A percentile compares a stretch with the other conserved stretches of the same genome.
Conservation (phyloP, 2,888 invertebrate genomes). For the Tipula helvola region DNA sequence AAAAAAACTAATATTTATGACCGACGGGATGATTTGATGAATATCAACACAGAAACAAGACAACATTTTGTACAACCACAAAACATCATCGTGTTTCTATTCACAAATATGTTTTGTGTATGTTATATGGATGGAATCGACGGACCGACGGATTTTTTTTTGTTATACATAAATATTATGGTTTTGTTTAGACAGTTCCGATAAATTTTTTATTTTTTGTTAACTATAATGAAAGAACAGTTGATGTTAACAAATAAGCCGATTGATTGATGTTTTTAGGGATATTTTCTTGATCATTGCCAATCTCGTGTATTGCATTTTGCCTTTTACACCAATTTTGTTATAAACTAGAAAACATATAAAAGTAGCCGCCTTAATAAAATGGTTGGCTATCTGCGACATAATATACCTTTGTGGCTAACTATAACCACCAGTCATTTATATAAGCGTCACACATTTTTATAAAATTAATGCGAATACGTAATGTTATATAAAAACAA, state of each 20-base stretch:
- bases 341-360: not conserved
- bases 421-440: not conserved
- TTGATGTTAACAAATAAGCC: not conserved
- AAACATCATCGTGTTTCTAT: not conserved
- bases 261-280: not conserved
- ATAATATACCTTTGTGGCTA: no score
- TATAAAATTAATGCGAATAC: no score
- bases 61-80: not conserved
- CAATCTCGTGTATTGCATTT: not conserved
- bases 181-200: not conserved
- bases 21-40: not conserved
- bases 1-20: not conserved
- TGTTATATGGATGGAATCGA: not conserved
- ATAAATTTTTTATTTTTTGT: not conserved
- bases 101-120: not conserved
- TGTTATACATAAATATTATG: not conserved
- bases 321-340: not conserved
- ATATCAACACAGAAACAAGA: not conserved
- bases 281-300: not conserved
- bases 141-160: not conserved
- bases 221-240: not conserved
- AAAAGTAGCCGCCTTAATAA: not conserved
- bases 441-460: not conserved
- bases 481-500: no score
- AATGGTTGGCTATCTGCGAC: not conserved